Percentiles rank a stretch among this genome's conserved stretches.
Conservation (phyloP, 1,140 invertebrate species). For the Pogonomyrmex barbatus region DNA sequence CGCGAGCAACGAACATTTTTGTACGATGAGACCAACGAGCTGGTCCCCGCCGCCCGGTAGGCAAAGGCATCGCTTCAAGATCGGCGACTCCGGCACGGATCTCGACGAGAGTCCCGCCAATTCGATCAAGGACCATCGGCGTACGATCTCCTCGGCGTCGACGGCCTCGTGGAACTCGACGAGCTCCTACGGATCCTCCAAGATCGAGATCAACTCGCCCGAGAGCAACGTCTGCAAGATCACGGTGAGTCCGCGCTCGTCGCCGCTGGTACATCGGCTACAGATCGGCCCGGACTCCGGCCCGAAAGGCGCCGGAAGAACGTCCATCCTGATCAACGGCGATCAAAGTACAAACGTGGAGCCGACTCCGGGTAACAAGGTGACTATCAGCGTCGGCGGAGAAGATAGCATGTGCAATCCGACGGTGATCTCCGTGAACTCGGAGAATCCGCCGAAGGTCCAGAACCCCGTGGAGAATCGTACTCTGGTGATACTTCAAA, state of each 20-base stretch:
- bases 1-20: conserved; percentile 77
- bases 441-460: conserved; percentile 75
- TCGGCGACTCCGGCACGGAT: background rate
- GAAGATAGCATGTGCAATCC: conserved; percentile 84
- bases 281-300: conserved; percentile 85
- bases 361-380: conserved; percentile 85
- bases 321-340: conserved; percentile 91
- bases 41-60: conserved; percentile 83
- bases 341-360: conserved; percentile 89
- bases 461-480: conserved; percentile 80
- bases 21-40: conserved; percentile 81
- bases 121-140: conserved; percentile 45
- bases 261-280: conserved; percentile 86
- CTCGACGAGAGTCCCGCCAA: background rate
- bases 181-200: conserved; percentile 73
- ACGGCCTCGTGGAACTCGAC: conserved; percentile 72
- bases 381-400: conserved; percentile 85
- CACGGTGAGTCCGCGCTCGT: conserved; percentile 82
- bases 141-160: conserved; percentile 59
- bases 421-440: conserved; percentile 84
- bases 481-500: conserved; percentile 84
- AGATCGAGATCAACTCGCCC: conserved; percentile 78
- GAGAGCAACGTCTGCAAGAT: conserved; percentile 84
- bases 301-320: conserved; percentile 87
- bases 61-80: conserved; percentile 71